Evolutionary conservation across 1,140 invertebrate genomes (phyloP).

Genomic region (Patella vulgata): DNA sequence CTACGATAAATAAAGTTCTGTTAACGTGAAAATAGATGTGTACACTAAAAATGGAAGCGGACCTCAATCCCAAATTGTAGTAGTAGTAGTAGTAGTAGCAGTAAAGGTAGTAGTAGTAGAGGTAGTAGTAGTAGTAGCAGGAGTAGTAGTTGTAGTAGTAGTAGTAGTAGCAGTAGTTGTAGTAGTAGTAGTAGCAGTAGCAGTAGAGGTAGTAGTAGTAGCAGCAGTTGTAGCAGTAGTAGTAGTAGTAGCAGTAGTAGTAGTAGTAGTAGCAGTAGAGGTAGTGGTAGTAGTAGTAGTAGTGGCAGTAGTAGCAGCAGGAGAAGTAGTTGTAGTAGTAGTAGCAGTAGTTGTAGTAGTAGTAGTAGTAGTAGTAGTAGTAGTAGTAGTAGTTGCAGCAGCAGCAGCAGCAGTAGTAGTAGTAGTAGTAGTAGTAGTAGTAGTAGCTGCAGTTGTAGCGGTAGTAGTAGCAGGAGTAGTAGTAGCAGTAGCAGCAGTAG

Average conservation of each 20-base stretch:
- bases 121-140: no score
- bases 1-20: no score
- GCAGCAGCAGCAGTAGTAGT: not conserved
- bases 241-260: conserved; percentile 17
- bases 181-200: conserved; percentile 11
- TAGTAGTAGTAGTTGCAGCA: not conserved
- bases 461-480: conserved; percentile 1
- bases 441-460: not conserved
- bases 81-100: no score
- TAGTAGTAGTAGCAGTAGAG: conserved; percentile 15
- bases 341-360: not conserved
- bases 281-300: conserved; percentile 8
- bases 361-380: not conserved
- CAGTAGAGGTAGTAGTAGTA: conserved; percentile 15
- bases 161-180: no score
- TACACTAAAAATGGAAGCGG: no score
- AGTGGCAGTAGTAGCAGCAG: not conserved
- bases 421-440: not conserved
- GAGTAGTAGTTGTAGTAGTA: no score
- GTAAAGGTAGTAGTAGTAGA: no score
- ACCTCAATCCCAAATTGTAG: no score
- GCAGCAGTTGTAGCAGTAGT: conserved; percentile 10
- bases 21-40: no score
- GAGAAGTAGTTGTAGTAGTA: not conserved
- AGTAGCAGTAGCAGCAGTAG: no score